Conservation (phyloP, 2,797 vertebrate genomes). For the Schizopygopsis pylzovi region DNA sequence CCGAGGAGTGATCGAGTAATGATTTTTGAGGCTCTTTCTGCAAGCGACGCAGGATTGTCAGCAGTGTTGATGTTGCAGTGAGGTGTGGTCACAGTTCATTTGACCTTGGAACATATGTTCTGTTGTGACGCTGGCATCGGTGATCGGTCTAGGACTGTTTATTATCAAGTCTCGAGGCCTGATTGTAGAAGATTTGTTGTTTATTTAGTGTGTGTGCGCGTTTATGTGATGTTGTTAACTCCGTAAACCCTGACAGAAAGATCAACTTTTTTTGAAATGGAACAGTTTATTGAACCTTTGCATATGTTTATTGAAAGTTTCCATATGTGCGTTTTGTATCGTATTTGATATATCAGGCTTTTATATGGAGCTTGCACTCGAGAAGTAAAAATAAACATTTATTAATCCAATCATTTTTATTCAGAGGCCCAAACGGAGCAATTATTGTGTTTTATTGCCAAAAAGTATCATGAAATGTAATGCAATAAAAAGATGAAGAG, state of each 20-base stretch:
- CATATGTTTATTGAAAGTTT: no score
- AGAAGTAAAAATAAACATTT: no score
- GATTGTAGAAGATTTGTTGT: no score
- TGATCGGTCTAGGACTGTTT: background rate
- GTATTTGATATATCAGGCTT: no score
- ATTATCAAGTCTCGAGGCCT: background rate
- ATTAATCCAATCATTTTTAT: background rate
- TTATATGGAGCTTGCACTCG: no score
- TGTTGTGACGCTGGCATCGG: slow-evolving; percentile 5
- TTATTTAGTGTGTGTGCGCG: no score
- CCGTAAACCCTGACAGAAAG: background rate
- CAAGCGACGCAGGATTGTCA: background rate
- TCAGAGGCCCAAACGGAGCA: background rate
- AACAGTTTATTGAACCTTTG: background rate
- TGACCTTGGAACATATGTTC: slow-evolving; percentile 4
- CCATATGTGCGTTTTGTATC: no score
- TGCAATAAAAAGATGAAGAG: no score
- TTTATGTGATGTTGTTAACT: no score
- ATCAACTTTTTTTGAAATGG: background rate
- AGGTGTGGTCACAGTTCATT: background rate
- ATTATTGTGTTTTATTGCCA: background rate
- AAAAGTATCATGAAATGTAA: background rate
- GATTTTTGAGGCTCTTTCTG: slow-evolving; percentile 7
- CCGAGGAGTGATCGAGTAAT: background rate
- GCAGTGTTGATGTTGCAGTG: background rate